Conservation (phyloP, 2,797 vertebrate species). For the Pyrrhura leucotis region DNA sequence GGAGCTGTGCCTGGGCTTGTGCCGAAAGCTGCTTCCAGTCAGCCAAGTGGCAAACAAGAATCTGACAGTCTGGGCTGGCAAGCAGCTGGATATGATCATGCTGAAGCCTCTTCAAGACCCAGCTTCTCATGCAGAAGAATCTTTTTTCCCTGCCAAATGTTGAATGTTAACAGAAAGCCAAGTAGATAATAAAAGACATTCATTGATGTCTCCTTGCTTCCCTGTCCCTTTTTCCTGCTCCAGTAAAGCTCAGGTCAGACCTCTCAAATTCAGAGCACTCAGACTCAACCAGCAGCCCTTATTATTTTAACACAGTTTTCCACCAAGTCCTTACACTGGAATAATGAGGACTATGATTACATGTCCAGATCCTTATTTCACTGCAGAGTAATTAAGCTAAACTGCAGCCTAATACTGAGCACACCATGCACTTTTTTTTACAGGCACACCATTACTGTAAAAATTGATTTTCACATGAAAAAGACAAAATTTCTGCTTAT, state of each 20-base stretch:
- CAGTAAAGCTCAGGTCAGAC: neutral
- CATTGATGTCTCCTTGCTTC: neutral
- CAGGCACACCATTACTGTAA: neutral
- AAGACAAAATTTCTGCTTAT: neutral
- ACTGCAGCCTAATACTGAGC: neutral
- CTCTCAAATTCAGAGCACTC: neutral
- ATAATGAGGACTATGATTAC: neutral
- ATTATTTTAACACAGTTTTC: neutral
- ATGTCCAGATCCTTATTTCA: neutral
- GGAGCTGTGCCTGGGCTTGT: neutral
- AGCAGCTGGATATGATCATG: slow-evolving; percentile 2
- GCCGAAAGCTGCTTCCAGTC: neutral
- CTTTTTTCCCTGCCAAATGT: neutral
- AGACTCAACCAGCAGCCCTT: neutral
- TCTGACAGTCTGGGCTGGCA: neutral
- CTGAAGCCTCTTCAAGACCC: neutral
- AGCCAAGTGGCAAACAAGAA: neutral
- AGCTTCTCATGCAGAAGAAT: neutral
- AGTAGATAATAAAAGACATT: neutral
- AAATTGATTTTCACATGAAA: neutral
- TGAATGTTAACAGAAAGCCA: neutral
- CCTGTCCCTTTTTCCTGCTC: neutral
- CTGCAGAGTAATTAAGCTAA: neutral
- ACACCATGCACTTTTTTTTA: neutral
- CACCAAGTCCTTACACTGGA: neutral